Conservation (phyloP, 2,888 invertebrate species). For the Limulus polyphemus region DNA sequence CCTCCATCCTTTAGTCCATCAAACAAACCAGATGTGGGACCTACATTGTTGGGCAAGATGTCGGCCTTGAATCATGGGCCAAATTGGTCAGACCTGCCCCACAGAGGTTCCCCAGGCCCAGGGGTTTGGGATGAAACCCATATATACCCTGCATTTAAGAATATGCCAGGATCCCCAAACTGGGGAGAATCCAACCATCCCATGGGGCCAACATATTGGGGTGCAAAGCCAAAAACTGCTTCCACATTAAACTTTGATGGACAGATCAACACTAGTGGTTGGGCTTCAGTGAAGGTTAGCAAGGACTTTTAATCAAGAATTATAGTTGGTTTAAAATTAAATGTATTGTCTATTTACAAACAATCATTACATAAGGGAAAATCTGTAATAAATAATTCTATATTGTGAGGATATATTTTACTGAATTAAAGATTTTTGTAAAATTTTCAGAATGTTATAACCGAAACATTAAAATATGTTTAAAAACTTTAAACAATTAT, state of each 20-base stretch:
- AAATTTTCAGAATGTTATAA: no score
- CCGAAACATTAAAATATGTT: no score
- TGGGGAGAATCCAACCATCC: constrained; percentile 26
- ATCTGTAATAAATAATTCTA: no score
- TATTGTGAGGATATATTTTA: no score
- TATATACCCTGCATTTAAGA: constrained; percentile 16
- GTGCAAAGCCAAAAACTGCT: constrained; percentile 35
- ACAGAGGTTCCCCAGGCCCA: constrained; percentile 45
- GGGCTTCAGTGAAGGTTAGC: constrained; percentile 37
- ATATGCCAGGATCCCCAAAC: constrained; percentile 20
- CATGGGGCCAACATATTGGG: constrained; percentile 37
- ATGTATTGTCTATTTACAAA: no score
- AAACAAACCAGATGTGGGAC: constrained; percentile 13
- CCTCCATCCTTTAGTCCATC: constrained; percentile 18
- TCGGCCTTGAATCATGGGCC: constrained; percentile 8
- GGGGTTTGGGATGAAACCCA: constrained; percentile 16
- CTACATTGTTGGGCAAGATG: constrained; percentile 21
- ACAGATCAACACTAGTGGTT: constrained; percentile 47
- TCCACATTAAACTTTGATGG: constrained; percentile 40
- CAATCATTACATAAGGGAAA: no score
- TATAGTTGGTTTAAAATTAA: no score
- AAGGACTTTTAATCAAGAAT: no score
- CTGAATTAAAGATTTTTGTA: no score
- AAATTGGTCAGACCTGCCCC: constrained; percentile 45
- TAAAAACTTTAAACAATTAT: no score